Conservation (phyloP, 1,140 invertebrate species). For the Drosophila ironensis region DNA sequence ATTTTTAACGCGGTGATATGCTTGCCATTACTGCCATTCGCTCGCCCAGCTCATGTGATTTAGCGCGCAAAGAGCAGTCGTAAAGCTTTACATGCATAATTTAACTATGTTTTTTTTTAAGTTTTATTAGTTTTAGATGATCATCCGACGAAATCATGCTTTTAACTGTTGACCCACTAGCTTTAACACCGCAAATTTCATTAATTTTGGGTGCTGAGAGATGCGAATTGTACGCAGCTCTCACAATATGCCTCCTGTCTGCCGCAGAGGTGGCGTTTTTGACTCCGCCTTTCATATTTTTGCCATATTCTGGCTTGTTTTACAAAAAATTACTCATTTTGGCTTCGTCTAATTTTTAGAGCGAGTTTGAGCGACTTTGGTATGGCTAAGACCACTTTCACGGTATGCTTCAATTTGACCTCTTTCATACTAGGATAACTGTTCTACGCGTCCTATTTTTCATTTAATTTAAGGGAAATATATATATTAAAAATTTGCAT, state of each 20-base stretch:
- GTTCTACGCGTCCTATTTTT: too few species aligned
- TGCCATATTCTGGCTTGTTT: neutral
- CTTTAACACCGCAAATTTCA: conserved; percentile 16
- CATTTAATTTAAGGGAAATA: too few species aligned
- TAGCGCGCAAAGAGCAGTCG: conserved; percentile 4
- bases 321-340: neutral
- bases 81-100: conserved; percentile 8
- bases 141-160: conserved; percentile 3
- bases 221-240: conserved; percentile 6
- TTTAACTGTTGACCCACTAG: conserved; percentile 3
- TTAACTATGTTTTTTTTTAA: conserved; percentile 4
- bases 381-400: too few species aligned
- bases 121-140: conserved; percentile 3
- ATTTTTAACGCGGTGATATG: too few species aligned
- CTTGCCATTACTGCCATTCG: conserved; percentile 1
- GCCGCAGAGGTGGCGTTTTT: neutral
- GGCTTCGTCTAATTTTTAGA: neutral
- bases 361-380: too few species aligned
- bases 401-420: too few species aligned
- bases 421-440: too few species aligned
- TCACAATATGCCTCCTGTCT: conserved; percentile 8
- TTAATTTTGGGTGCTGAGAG: conserved; percentile 13
- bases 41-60: conserved; percentile 6
- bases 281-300: neutral
- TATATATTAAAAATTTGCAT: too few species aligned